These are phyloP conservation scores for Heliconius himera DNA, from an alignment of 1,140 invertebrate genomes.

Conservation along the genomic window DNA sequence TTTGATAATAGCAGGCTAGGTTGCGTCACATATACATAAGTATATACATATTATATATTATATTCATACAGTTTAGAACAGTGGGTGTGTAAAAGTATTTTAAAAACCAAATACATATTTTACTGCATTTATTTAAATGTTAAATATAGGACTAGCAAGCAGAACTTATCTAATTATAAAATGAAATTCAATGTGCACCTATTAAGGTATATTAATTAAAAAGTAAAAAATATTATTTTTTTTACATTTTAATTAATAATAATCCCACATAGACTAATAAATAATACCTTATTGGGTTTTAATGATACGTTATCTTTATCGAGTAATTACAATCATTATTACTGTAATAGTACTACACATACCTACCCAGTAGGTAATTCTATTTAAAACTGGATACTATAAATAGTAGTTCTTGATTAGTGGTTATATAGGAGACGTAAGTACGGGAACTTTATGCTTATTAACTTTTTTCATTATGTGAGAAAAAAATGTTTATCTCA, in stretches of 20 bases:
- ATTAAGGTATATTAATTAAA: too few species aligned
- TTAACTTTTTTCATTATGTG: conserved; percentile 23
- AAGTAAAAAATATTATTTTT: too few species aligned
- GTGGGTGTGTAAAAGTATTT: not conserved
- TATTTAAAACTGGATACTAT: conserved; percentile 11
- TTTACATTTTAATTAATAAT: not conserved
- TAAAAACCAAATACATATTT: too few species aligned
- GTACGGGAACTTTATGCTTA: conserved; percentile 19
- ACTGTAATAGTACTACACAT: not conserved
- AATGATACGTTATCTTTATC: not conserved
- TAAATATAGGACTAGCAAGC: too few species aligned
- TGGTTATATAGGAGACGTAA: not conserved
- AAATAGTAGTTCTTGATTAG: conserved; percentile 14
- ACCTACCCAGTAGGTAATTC: not conserved
- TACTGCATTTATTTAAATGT: too few species aligned
- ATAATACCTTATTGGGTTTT: conserved; percentile 20
- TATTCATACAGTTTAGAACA: not conserved
- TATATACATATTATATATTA: not conserved
- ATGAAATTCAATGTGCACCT: too few species aligned
- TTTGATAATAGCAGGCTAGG: conserved; percentile 47
- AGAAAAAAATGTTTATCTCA: conserved; percentile 28
- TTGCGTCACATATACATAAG: conserved; percentile 39
- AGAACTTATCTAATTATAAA: too few species aligned
- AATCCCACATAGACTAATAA: not conserved
- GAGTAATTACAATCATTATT: conserved; percentile 4